Evolutionary conservation across 2,113 vertebrate species (phyloP), one percentile per base, ranked within the genome.

Genomic region (Circaetus gallicus): DNA sequence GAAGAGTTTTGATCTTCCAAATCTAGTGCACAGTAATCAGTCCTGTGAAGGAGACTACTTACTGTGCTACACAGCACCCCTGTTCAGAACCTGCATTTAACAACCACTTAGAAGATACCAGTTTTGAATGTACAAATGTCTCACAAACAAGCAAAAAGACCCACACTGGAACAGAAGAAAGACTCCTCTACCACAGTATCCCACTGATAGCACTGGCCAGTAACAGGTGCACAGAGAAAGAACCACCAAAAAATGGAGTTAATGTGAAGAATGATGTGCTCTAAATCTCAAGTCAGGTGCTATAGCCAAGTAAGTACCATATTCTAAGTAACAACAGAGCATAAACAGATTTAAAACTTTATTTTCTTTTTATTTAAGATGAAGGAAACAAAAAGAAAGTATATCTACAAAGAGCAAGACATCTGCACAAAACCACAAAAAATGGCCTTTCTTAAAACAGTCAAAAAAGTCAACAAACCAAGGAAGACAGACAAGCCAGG

Each of bases 401-500:
- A 15, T 9, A 63, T 8, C 40, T 49, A 53, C 42, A 16, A 61
- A 71, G 25, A 92, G 13, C 55, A 84, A 79, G 4, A 43, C 13
- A 84, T 49, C 58, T 79, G 63, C 29, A 59, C 45, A 86, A 77
- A 73, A 11, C 6, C n/a, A 89, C n/a, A n/a, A 50, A 53, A 71
- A 82, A 59, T 10, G 6, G 25, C 20, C 36, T 69, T 61, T 71
- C 76, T 50, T 74, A 81, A 52, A 85, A 43, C 58, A 69, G 38
- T 38, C 42, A 82, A 53, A 76, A 31, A 95, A 95, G n/a, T 4
- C 71, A 81, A 78, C 52, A 87, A 93, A 93, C 22, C 62, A 72
- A 76, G 45, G 29, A 65, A 91, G 43, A 85, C 86, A 96, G 56
- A 66, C 86, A 78, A 71, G 91, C 71, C 78, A 58, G 66, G 93